Conservation (phyloP, 2,797 vertebrate genomes). For the Anas bahamensis region DNA sequence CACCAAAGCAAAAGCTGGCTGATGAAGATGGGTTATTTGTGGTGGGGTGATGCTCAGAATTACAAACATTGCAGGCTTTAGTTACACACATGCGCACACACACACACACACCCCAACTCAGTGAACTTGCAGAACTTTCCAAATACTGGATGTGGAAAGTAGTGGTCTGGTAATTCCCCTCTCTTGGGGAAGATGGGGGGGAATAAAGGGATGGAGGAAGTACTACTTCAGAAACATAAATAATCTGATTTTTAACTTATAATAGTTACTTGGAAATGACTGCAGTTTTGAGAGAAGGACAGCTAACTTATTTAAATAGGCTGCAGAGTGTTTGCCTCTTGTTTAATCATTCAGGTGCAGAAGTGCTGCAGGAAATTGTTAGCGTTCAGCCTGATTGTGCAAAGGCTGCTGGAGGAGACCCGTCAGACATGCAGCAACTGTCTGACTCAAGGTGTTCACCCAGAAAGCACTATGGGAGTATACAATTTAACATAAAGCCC, state of each 20-base stretch:
- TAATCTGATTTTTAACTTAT: not conserved
- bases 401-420: not conserved
- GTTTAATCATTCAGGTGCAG: not conserved
- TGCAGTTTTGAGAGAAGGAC: not conserved
- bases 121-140: not conserved
- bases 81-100: not conserved
- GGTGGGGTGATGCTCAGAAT: conserved; percentile 21
- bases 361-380: not conserved
- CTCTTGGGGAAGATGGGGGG: not conserved
- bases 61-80: not conserved
- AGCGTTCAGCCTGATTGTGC: not conserved
- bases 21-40: conserved; percentile 41
- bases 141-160: not conserved
- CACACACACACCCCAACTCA: not conserved
- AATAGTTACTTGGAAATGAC: not conserved
- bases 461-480: not conserved
- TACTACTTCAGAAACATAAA: not conserved
- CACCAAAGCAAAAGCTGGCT: conserved; percentile 6
- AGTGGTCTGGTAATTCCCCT: not conserved
- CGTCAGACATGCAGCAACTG: not conserved
- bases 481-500: not conserved
- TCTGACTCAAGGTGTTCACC: not conserved
- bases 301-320: not conserved
- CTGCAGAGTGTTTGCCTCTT: not conserved
- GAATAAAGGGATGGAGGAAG: not conserved